Evolutionary conservation across 1,140 invertebrate genomes (phyloP), one percentile per base, ranked within the genome.

Genomic region (Bombus waltoni): DNA sequence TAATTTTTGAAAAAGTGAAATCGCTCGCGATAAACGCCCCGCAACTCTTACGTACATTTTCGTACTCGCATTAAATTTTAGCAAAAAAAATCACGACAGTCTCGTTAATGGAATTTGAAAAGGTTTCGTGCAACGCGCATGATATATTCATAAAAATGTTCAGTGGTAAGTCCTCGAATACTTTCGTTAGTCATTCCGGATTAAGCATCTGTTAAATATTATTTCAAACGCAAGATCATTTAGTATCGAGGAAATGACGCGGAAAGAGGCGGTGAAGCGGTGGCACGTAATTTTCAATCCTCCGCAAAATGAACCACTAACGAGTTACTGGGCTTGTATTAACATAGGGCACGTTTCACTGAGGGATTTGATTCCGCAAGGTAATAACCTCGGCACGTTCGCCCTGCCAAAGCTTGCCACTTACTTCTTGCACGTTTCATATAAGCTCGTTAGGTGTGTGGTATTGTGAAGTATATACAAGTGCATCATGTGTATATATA

Each of bases 311-410:
- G 81, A 92, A 91, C 83, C 85, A 65, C 68, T 90, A 91, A 92
- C 84, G 91, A 93, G 87, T 89, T 88, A 85, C 79, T 57, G 81
- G 84, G 85, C 83, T 89, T 76, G 89, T 92, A 92, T 92, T 93
- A 93, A 92, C 90, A 92, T 87, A 86, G 75, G 66, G 85, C 91
- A 93, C 90, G 91, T 93, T 89, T 22, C 75, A 84, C 85, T 73
- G 79, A 87, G 88, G 89, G 89, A 93, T 93, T 93, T 93, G 89
- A 93, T 93, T 92, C 88, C 86, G 81, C 88, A 86, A 87, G 90
- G 90, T 91, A 93, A 93, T 93, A 93, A 93, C 84, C 83, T 42
- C 87, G 88, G 84, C 93, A 93, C 92, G 92, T 92, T 91, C 88
- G 68, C 83, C 73, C 38, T 73, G 80, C 84, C 87, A 90, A 93